Percentiles rank a stretch among this genome's conserved stretches.
Evolutionary conservation across 2,797 vertebrate species (phyloP).

Genomic region (Bovichtus diacanthus): DNA sequence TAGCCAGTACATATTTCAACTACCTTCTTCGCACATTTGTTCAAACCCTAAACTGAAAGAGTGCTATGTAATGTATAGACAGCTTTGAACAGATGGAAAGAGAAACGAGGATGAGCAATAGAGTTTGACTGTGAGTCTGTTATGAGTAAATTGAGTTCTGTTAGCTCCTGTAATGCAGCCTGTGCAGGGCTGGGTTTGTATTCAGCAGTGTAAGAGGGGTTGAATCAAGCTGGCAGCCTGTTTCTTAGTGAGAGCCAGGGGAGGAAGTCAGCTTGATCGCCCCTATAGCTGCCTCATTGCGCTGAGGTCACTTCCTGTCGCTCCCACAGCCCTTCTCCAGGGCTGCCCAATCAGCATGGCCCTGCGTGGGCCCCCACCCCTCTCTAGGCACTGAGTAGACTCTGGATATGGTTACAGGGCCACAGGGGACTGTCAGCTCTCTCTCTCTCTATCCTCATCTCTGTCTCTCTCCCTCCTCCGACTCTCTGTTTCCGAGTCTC

Average conservation of each 20-base stretch:
- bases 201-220: constrained; percentile 87
- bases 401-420: constrained; percentile 97
- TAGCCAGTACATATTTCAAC: neutral
- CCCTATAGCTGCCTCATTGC: constrained; percentile 93
- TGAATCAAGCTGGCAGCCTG: constrained; percentile 92
- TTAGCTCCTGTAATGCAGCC: constrained; percentile 66
- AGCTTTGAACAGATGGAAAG: neutral
- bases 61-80: neutral
- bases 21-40: neutral
- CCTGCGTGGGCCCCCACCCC: constrained; percentile 85
- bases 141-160: constrained; percentile 33
- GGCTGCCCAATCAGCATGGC: constrained; percentile 93
- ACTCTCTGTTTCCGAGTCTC: constrained; percentile 79
- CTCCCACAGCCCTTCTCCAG: constrained; percentile 92
- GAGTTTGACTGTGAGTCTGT: constrained; percentile 27
- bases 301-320: constrained; percentile 96
- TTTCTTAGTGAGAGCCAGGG: constrained; percentile 95
- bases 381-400: constrained; percentile 90
- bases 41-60: neutral
- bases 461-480: constrained; percentile 57
- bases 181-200: constrained; percentile 90
- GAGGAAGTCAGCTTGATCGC: constrained; percentile 94
- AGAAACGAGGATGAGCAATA: neutral
- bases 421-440: constrained; percentile 89
- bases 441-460: constrained; percentile 53